Base-by-base conservation (phyloP, 2,797 vertebrate species). In the Helicolenus hilgendorfi region DNA sequence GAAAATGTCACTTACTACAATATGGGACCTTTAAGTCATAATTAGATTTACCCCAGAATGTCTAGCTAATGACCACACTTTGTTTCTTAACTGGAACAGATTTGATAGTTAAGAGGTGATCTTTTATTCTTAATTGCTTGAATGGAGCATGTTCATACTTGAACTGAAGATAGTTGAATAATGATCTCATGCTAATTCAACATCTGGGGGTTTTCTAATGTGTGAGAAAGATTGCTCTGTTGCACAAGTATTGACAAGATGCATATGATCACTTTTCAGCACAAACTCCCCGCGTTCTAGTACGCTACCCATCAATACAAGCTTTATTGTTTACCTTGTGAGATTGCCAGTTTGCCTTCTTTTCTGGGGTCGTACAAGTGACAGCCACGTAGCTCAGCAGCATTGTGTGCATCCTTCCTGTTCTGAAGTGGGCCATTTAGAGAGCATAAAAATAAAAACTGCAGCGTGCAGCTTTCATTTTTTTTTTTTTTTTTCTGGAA, bases 401-500 rank as follows among this genome's bases (percentile, higher is more conserved):
- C 27, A 33, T 15, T 14, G 63, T 71, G 55, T 33, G 45, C 56
- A 36, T 58, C n/a, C 85, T 77, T 69, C 31, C 65, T 56, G 45
- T 68, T 79, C 38, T 64, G 58, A 78, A 75, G 71, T 77, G 63
- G 65, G 36, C 63, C 79, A 73, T 85, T 87, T 81, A 81, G 33
- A 65, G 75, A 3, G 6, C 71, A 67, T 81, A 45, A 74, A 83
- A 88, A 72, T 72, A n/a, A 72, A 79, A 84, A 84, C 35, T 62
- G 81, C 76, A 64, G 74, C 14, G 5, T 49, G 58, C 80, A 72
- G 80, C 63, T 78, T 70, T 56, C 38, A 45, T n/a, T n/a, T n/a
- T n/a, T n/a, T n/a, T n/a, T n/a, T n/a, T n/a, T n/a, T n/a, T 88
- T 83, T 85, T 60, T 86, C 58, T 77, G 70, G 53, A 72, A 83